Percentiles rank a stretch among this genome's conserved stretches.
Conservation (phyloP, 30 jellyfish, hydroid and myxozoan species). For the Sanderia malayensis region DNA sequence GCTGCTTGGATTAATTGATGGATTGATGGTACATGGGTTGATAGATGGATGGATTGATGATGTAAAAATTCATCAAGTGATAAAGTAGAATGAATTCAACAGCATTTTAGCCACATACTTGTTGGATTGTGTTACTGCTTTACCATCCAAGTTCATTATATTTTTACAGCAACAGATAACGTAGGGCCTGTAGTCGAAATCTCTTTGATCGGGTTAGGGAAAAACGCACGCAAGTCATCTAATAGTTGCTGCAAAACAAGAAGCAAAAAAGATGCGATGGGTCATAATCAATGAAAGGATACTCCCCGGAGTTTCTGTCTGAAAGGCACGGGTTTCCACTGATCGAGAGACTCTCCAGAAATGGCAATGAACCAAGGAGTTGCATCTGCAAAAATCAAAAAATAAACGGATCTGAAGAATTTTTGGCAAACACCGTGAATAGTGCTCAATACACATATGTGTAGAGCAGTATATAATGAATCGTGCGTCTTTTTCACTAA, state of each 20-base stretch:
- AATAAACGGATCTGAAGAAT: too few species aligned
- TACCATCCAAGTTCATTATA: conserved; percentile 41
- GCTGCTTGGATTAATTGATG: too few species aligned
- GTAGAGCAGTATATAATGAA: too few species aligned
- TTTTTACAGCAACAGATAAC: conserved; percentile 59
- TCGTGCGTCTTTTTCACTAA: too few species aligned
- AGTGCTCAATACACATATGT: too few species aligned
- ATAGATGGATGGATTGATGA: too few species aligned
- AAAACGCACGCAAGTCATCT: too few species aligned
- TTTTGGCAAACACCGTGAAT: too few species aligned
- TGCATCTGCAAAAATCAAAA: conserved; percentile 30
- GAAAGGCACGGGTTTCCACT: conserved; percentile 44
- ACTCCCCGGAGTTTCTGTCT: conserved; percentile 26
- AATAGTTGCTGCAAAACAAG: not conserved
- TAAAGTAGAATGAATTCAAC: not conserved
- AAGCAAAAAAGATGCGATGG: not conserved
- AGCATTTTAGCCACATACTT: conserved; percentile 8
- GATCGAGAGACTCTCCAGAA: conserved; percentile 43
- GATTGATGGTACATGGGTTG: too few species aligned
- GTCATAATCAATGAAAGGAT: conserved; percentile 22
- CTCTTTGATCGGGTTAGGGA: too few species aligned
- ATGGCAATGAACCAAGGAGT: conserved; percentile 36
- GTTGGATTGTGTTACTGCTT: conserved; percentile 35
- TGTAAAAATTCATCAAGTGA: too few species aligned
- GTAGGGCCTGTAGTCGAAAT: conserved; percentile 46